These are phyloP conservation scores for Dendrocincla tyrannina DNA, from an alignment of 2,797 vertebrate species.

Conservation along the genomic window DNA sequence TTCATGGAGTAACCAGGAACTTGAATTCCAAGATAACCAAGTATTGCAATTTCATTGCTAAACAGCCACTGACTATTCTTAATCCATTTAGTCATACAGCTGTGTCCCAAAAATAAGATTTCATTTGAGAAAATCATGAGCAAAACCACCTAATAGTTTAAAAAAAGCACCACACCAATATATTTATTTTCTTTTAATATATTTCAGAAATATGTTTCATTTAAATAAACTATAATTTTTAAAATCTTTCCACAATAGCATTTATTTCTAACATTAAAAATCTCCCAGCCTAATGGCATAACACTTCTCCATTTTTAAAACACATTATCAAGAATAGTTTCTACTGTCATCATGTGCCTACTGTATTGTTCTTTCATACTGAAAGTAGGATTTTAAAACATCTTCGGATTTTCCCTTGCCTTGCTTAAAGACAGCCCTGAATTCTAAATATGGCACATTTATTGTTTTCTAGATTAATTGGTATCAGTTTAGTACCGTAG, in stretches of 20 bases:
- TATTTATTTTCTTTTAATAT: background rate
- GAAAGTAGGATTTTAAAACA: background rate
- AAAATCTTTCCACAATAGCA: background rate
- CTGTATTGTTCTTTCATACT: background rate
- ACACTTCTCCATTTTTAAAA: background rate
- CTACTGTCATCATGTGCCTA: background rate
- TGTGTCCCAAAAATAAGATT: background rate
- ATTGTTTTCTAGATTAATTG: background rate
- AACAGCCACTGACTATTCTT: background rate
- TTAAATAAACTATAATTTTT: background rate
- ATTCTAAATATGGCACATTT: background rate
- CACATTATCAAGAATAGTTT: background rate
- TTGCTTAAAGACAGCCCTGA: background rate
- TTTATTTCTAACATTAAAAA: background rate
- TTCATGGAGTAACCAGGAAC: conserved; percentile 1
- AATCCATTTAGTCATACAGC: background rate
- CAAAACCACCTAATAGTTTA: background rate
- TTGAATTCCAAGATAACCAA: background rate
- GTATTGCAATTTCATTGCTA: background rate
- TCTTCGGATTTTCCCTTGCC: background rate
- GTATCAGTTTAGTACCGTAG: background rate
- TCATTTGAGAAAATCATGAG: background rate
- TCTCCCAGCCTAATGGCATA: background rate
- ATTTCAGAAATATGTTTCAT: background rate
- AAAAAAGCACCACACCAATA: background rate